A percentile compares a stretch with the other conserved stretches of the same genome.
Conservation (phyloP, 2,113 vertebrate species). For the Tachuris rubrigastra region DNA sequence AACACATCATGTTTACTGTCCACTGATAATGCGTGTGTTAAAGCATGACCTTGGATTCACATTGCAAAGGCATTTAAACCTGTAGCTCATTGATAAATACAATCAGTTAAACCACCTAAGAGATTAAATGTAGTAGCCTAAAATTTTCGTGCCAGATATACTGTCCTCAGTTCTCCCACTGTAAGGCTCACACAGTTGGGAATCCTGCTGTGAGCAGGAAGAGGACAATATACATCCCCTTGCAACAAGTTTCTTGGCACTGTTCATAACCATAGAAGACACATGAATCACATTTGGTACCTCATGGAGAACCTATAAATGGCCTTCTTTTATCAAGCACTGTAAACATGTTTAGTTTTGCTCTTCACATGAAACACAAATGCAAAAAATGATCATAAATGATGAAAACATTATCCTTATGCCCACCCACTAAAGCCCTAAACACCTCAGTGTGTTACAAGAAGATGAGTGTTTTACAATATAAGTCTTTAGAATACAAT, state of each 20-base stretch:
- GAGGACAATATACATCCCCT: constrained; percentile 1
- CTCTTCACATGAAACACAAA: constrained; percentile 64
- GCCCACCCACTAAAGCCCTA: constrained; percentile 75
- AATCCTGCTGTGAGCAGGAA: constrained; percentile 8
- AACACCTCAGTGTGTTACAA: constrained; percentile 77
- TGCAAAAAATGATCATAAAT: constrained; percentile 48
- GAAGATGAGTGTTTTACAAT: constrained; percentile 77
- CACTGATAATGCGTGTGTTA: background rate
- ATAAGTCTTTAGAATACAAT: constrained; percentile 71
- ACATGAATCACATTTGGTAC: constrained; percentile 56
- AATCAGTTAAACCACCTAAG: background rate
- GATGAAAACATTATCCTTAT: constrained; percentile 60
- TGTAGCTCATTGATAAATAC: background rate
- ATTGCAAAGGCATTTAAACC: constrained; percentile 24
- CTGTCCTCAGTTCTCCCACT: background rate
- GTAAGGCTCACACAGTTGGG: background rate
- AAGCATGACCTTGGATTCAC: constrained; percentile 18
- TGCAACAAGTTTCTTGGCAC: constrained; percentile 42
- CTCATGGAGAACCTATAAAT: constrained; percentile 58
- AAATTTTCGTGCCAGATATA: background rate
- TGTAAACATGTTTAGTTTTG: constrained; percentile 61
- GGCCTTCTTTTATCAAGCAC: constrained; percentile 54
- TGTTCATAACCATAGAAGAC: constrained; percentile 21
- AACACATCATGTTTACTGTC: background rate
- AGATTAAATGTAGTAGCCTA: constrained; percentile 2